A percentile compares a stretch with the other conserved stretches of the same genome.
Evolutionary conservation across 2,113 vertebrate genomes (phyloP).

Genomic region (Neomonachus schauinslandi): DNA sequence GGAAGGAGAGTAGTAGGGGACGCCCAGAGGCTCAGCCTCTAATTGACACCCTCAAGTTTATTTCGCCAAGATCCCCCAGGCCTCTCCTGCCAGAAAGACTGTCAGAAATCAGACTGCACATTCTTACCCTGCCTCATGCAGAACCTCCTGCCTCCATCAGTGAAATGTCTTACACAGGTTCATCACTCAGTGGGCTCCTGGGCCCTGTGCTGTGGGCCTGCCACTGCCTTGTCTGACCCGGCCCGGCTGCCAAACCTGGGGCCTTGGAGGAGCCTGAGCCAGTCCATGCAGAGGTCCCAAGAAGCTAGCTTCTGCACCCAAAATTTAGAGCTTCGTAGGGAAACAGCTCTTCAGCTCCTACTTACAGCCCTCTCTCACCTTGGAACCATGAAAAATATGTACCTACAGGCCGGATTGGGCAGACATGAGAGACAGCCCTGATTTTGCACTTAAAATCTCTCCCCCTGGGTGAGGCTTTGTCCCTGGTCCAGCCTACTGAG

Average conservation of each 20-base stretch:
- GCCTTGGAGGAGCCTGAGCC: neutral
- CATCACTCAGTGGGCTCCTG: neutral
- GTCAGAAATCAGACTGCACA: neutral
- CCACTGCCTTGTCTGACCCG: neutral
- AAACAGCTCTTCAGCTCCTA: neutral
- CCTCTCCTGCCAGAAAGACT: neutral
- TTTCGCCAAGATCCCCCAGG: neutral
- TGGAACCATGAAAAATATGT: neutral
- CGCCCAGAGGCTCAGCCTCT: neutral
- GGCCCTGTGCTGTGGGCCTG: neutral
- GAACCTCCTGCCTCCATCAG: neutral
- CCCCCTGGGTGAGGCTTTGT: neutral
- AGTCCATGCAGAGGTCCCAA: neutral
- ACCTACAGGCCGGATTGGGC: neutral
- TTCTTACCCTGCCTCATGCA: neutral
- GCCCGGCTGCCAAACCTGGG: neutral
- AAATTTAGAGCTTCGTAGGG: neutral
- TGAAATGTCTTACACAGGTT: neutral
- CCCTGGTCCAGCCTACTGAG: neutral
- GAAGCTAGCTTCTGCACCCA: neutral
- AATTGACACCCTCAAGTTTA: neutral
- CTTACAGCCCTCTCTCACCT: neutral
- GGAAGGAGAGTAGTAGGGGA: neutral
- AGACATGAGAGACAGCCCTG: neutral
- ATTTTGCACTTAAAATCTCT: neutral